Evolutionary conservation across 2,888 invertebrate genomes (phyloP), one percentile per base, ranked within the genome.

Genomic region (Chymomyza amoena): DNA sequence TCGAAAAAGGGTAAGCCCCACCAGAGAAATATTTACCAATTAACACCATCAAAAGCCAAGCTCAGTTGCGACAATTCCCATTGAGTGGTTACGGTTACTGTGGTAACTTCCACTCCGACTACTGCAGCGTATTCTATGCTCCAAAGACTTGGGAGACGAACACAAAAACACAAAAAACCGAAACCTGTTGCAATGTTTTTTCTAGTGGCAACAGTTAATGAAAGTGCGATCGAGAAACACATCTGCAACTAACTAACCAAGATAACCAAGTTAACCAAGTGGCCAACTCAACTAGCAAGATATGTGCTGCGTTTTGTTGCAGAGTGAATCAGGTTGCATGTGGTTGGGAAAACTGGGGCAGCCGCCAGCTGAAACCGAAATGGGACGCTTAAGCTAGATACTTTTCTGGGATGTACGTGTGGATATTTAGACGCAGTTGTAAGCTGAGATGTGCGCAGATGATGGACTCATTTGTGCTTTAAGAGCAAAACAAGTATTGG

Each of bases 111-210:
- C 32, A 32, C 32, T 7, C 7, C 32, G 9, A 32, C 32, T 1
- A 32, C 32, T 32, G 32, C 13, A 45, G 61, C 20, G n/a, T 54
- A 32, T 52, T 59, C 57, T 39, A 50, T 45, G 59, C 39, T 45
- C 60, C 61, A 56, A 69, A 71, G 66, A 71, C 73, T 71, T 68
- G 68, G 69, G 72, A 73, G 68, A 72, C 71, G 76, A 20, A 28
- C 50, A 10, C 61, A 68, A 52, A 56, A 52, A 56, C 50, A 61
- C 50, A 51, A 28, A 28, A 32, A 32, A 32, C 2, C 6, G 16
- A 57, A 57, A 57, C 25, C 36, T 50, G 28, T 39, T 50, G 45
- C 52, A 52, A 32, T 15, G 54, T 51, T 51, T 7, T 7, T 51
- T 4, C 20, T 54, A 18, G 18, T 54, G 54, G 52, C 15, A 60